Evolutionary conservation across 2,888 invertebrate species (phyloP).

Genomic region (Endotricha flammealis): DNA sequence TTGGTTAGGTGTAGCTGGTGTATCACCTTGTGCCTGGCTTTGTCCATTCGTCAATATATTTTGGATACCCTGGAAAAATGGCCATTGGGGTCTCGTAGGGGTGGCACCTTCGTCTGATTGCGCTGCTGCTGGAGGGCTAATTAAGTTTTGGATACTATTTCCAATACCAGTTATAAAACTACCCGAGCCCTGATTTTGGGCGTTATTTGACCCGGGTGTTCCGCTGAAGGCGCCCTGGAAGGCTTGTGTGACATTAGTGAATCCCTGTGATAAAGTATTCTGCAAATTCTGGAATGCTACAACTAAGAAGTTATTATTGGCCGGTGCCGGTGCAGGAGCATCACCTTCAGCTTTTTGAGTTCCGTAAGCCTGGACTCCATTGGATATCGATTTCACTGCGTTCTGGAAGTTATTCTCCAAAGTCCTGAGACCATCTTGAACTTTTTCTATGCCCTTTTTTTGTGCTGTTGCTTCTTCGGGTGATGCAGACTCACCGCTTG

Average conservation of each 20-base stretch:
- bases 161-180: constrained; percentile 19
- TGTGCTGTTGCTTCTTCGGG: constrained; percentile 21
- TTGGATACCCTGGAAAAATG: constrained; percentile 26
- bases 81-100: constrained; percentile 11
- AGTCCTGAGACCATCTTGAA: constrained; percentile 33
- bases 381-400: constrained; percentile 43
- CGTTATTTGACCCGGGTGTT: constrained; percentile 9
- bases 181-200: constrained; percentile 5
- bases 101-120: constrained; percentile 25
- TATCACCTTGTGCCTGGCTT: constrained; percentile 11
- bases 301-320: constrained; percentile 14
- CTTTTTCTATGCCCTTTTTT: constrained; percentile 29
- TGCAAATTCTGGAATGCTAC: constrained; percentile 24
- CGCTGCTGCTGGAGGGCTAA: constrained; percentile 18
- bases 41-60: constrained; percentile 22
- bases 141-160: constrained; percentile 23
- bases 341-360: constrained; percentile 10
- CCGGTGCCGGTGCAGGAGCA: constrained; percentile 11
- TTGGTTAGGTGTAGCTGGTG: constrained; percentile 18
- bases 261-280: constrained; percentile 20
- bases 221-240: constrained; percentile 18
- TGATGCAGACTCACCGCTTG: constrained; percentile 24
- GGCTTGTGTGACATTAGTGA: constrained; percentile 22
- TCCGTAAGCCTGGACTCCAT: constrained; percentile 45
- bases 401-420: constrained; percentile 47